These are phyloP conservation scores for Empidonax traillii DNA, from an alignment of 2,113 vertebrate species.

Conservation along the genomic window DNA sequence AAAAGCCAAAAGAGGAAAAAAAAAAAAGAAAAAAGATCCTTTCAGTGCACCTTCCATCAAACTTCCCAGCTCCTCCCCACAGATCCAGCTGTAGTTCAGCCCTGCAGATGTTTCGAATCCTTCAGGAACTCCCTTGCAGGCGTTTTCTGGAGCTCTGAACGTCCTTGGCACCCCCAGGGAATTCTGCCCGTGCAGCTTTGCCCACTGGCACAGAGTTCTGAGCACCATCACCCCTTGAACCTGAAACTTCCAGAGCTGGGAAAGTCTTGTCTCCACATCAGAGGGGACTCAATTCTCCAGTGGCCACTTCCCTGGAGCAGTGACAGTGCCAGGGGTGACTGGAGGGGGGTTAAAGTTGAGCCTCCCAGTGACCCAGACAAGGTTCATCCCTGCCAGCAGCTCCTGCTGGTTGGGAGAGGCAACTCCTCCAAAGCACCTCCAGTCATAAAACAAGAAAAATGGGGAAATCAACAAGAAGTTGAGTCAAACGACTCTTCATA, in stretches of 20 bases:
- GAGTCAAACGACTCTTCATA: not conserved
- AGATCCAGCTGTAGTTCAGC: not conserved
- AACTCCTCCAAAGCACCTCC: not conserved
- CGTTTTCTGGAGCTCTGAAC: not conserved
- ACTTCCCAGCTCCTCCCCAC: not conserved
- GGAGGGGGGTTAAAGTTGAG: not conserved
- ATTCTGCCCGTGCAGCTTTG: not conserved
- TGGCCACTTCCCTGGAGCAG: not conserved
- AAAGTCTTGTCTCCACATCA: not conserved
- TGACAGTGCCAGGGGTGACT: not conserved
- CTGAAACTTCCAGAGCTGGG: not conserved
- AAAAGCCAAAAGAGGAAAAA: not conserved
- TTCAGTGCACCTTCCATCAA: accelerated
- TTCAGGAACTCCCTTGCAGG: not conserved
- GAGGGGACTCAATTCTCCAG: accelerated
- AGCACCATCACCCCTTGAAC: not conserved
- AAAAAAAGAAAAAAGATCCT: not conserved
- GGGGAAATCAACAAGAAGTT: not conserved
- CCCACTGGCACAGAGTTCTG: accelerated
- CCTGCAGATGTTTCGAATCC: not conserved
- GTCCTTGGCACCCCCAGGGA: not conserved
- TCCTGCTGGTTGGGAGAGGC: not conserved
- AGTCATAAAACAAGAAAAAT: not conserved
- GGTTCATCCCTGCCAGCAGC: not conserved
- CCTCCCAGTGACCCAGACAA: accelerated